A percentile compares a stretch with the other conserved stretches of the same genome.
Conservation (phyloP, 2,113 vertebrate species). For the Octodon degus region DNA sequence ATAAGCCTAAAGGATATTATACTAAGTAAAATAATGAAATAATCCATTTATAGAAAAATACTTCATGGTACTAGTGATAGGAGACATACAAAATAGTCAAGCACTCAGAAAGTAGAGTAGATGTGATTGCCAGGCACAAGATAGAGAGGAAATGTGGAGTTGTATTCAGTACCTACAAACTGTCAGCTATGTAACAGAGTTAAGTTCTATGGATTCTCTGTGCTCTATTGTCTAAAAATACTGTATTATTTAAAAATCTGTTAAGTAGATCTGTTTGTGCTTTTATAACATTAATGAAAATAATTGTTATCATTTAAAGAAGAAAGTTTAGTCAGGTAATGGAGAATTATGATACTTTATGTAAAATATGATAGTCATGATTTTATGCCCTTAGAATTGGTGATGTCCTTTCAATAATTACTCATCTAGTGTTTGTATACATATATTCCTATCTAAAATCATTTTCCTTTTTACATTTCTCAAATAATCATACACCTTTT, state of each 20-base stretch:
- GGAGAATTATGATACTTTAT: not conserved
- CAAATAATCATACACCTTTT: not conserved
- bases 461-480: not conserved
- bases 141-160: not conserved
- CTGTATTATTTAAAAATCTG: not conserved
- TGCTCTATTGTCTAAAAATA: not conserved
- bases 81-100: not conserved
- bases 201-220: not conserved
- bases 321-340: not conserved
- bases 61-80: fast-evolving
- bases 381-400: not conserved
- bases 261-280: not conserved
- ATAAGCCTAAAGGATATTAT: not conserved
- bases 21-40: not conserved
- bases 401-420: not conserved
- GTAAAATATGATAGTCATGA: not conserved
- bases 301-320: not conserved
- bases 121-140: no score
- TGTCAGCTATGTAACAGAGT: not conserved
- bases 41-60: not conserved
- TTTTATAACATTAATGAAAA: not conserved
- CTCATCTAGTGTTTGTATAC: not conserved
- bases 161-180: not conserved
- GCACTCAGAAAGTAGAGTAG: not conserved
- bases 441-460: not conserved